These are phyloP conservation scores for Halcyon malimbica DNA, from an alignment of 2,113 vertebrate genomes.

Conservation along the genomic window DNA sequence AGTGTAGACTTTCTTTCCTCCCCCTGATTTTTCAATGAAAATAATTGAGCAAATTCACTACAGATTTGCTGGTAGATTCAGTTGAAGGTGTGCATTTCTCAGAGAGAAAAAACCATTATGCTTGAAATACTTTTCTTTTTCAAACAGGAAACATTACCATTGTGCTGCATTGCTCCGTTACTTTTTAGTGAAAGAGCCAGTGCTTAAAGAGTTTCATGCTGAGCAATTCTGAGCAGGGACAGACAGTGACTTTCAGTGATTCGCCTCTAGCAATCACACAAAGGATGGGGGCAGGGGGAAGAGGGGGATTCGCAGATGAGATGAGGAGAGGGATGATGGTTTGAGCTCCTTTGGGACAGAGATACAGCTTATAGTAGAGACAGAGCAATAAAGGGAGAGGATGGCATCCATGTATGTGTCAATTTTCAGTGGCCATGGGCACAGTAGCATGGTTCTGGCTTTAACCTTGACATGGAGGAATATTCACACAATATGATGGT, in stretches of 20 bases:
- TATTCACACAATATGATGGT: not conserved
- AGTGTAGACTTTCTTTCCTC: not conserved
- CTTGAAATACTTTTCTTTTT: not conserved
- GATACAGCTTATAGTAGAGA: not conserved
- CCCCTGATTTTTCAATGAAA: not conserved
- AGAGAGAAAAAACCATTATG: not conserved
- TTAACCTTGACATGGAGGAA: not conserved
- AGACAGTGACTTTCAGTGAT: not conserved
- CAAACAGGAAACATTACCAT: not conserved
- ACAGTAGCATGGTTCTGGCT: not conserved
- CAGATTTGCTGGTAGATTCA: not conserved
- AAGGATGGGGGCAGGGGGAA: accelerated
- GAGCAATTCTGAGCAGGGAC: not conserved
- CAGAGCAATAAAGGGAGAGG: not conserved
- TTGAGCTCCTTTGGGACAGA: not conserved
- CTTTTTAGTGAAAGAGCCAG: not conserved
- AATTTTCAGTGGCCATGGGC: not conserved
- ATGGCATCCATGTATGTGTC: not conserved
- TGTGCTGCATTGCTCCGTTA: not conserved
- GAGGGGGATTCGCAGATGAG: not conserved
- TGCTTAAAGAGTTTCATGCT: not conserved
- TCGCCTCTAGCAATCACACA: not conserved
- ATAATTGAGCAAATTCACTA: not conserved
- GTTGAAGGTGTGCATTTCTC: not conserved
- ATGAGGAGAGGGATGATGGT: not conserved